A percentile compares a stretch with the other conserved stretches of the same genome.
These are phyloP conservation scores for Dasyprocta punctata DNA, from an alignment of 2,113 vertebrate genomes.

Conservation along the genomic window DNA sequence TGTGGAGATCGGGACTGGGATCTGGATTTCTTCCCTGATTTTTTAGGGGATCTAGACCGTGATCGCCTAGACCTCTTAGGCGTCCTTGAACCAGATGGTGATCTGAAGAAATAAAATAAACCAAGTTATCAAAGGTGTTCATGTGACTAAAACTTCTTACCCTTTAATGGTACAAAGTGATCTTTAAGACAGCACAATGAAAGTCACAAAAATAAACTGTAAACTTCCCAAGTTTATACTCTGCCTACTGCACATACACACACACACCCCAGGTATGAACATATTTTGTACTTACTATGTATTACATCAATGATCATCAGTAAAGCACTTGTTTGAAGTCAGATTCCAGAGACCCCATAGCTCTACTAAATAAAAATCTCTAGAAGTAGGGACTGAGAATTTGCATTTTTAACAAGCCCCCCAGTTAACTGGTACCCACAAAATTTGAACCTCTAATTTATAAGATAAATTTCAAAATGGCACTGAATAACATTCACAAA, in stretches of 20 bases:
- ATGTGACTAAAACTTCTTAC: background rate
- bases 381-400: background rate
- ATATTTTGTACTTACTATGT: background rate
- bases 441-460: conserved; percentile 6
- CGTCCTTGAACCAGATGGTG: conserved; percentile 96
- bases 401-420: conserved; percentile 47
- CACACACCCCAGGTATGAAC: background rate
- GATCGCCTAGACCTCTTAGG: conserved; percentile 97
- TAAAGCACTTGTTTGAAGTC: background rate
- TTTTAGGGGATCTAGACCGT: conserved; percentile 97
- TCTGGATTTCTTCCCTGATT: conserved; percentile 97
- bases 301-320: background rate
- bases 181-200: background rate
- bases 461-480: conserved; percentile 23
- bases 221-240: background rate
- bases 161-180: conserved; percentile 47
- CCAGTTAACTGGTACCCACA: background rate
- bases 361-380: background rate
- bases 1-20: conserved; percentile 98
- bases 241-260: background rate
- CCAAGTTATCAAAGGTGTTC: conserved; percentile 45
- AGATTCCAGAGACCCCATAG: background rate
- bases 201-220: background rate
- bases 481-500: background rate
- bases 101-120: conserved; percentile 86